Conservation (phyloP, 2,797 vertebrate species). For the Etheostoma perlongum region DNA sequence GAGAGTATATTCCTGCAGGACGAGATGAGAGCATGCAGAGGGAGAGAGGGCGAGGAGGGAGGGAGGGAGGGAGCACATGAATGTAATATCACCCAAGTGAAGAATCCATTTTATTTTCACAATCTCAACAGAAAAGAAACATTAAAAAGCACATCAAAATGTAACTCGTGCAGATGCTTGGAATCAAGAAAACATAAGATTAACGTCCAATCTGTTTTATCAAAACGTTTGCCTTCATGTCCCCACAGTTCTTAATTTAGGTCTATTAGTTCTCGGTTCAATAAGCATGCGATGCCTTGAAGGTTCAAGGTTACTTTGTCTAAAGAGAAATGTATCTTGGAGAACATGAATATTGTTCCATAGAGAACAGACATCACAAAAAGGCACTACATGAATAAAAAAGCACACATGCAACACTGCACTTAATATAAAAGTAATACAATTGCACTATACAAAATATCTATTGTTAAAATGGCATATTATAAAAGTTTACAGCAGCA, state of each 20-base stretch:
- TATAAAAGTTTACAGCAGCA: background rate
- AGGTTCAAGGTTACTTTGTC: background rate
- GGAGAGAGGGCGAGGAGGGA: constrained; percentile 49
- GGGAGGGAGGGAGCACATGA: constrained; percentile 32
- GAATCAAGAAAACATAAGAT: background rate
- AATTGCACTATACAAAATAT: background rate
- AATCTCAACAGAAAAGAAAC: background rate
- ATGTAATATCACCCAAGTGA: constrained; percentile 17
- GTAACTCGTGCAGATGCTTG: background rate
- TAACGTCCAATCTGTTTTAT: background rate
- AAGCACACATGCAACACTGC: background rate
- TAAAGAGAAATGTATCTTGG: background rate
- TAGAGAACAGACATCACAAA: background rate
- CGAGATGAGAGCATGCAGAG: constrained; percentile 70
- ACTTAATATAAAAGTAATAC: too few relatives aligned
- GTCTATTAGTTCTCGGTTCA: background rate
- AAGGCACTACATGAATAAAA: background rate
- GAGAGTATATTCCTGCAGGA: constrained; percentile 77
- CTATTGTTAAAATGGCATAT: background rate
- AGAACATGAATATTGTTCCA: background rate
- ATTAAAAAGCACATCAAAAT: background rate
- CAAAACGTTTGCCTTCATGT: background rate
- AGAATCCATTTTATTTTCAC: constrained; percentile 4
- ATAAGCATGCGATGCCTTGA: background rate
- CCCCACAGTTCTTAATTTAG: background rate